phyloP scores from a whole-genome alignment of 2,113 vertebrate genomes.

The Dicentrarchus labrax region DNA sequence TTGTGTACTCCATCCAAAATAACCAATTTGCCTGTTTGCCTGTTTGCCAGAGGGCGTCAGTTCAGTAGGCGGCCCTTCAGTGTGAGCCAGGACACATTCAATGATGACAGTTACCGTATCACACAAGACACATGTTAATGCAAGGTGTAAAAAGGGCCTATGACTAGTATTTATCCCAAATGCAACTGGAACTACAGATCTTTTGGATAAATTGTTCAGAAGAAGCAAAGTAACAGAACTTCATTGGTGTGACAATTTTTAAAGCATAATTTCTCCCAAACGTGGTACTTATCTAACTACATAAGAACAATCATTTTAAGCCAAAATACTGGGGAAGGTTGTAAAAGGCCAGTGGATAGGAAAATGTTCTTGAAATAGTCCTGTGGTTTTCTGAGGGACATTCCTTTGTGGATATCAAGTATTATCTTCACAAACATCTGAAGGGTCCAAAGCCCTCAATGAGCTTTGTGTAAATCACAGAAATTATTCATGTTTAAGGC shows the following conservation, averaged over 20 bases:
- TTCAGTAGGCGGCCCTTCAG: too few species aligned
- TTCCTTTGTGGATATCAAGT: slow-evolving; percentile 55
- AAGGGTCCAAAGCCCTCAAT: slow-evolving; percentile 41
- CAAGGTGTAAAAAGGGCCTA: background rate
- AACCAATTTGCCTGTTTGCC: too few species aligned
- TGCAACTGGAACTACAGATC: background rate
- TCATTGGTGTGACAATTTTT: slow-evolving; percentile 18
- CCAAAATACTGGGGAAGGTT: background rate
- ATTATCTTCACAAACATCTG: slow-evolving; percentile 54
- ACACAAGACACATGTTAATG: too few species aligned
- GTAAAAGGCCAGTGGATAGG: slow-evolving; percentile 13
- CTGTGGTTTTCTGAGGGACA: slow-evolving; percentile 54
- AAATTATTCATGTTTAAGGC: slow-evolving; percentile 41
- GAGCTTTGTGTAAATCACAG: slow-evolving; percentile 45
- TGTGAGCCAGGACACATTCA: too few species aligned
- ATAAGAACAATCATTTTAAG: background rate
- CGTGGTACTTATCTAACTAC: slow-evolving; percentile 22
- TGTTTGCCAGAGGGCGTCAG: too few species aligned
- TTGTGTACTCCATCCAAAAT: too few species aligned
- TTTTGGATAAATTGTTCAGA: background rate
- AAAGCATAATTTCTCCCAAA: slow-evolving; percentile 12
- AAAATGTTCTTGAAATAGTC: slow-evolving; percentile 45
- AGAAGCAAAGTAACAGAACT: slow-evolving; percentile 5
- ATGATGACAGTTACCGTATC: too few species aligned
- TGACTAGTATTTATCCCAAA: slow-evolving; percentile 20